These are phyloP conservation scores for Florisuga fusca DNA, from an alignment of 2,797 vertebrate genomes.

Conservation along the genomic window DNA sequence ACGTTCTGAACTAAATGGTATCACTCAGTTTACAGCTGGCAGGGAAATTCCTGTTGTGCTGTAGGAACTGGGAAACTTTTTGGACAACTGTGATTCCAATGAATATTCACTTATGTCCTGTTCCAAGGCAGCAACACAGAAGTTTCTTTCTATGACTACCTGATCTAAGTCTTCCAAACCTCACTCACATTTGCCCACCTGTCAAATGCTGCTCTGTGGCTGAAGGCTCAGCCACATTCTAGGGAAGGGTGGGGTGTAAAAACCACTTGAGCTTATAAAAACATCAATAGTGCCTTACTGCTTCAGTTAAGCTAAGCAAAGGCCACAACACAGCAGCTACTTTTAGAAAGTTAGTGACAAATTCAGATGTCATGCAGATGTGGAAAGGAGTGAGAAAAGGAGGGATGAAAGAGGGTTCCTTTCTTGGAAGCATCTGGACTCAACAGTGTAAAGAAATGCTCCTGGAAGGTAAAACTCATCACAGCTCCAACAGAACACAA, in stretches of 20 bases:
- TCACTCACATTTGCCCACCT: background rate
- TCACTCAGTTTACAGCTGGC: background rate
- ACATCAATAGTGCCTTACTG: background rate
- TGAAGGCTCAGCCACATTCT: background rate
- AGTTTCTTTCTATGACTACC: background rate
- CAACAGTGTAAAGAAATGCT: background rate
- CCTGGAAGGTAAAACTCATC: background rate
- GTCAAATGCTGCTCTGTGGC: background rate
- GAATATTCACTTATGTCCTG: background rate
- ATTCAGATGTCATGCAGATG: background rate
- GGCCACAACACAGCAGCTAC: background rate
- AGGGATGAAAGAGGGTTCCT: background rate
- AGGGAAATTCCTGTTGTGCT: background rate
- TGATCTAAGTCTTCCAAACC: background rate
- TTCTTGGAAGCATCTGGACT: background rate
- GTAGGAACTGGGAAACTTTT: background rate
- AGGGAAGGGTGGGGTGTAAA: background rate
- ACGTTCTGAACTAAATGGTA: background rate
- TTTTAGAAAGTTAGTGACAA: background rate
- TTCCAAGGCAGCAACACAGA: background rate
- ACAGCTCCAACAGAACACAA: background rate
- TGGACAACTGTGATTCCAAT: background rate
- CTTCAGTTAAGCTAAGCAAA: background rate
- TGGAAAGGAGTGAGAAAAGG: background rate
- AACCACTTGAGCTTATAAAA: background rate